phyloP scores from a whole-genome alignment of 2,797 vertebrate genomes.

The Heteromormyrus szaboi region DNA sequence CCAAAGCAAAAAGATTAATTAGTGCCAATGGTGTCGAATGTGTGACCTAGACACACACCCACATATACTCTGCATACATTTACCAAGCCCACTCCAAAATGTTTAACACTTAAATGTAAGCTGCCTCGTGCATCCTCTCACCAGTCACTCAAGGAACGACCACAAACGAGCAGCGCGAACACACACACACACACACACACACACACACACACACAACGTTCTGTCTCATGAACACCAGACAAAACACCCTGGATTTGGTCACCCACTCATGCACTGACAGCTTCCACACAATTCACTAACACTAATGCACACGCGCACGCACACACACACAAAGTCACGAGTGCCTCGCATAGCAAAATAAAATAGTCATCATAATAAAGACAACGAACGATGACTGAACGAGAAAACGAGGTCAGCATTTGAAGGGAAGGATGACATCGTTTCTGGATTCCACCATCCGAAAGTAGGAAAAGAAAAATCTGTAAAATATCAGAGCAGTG shows the following conservation, averaged over 20 bases:
- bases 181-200: conserved; percentile 27
- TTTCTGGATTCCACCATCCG: conserved; percentile 61
- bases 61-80: conserved; percentile 32
- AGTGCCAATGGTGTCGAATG: conserved; percentile 70
- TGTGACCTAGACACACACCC: conserved; percentile 44
- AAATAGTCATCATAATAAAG: conserved; percentile 56
- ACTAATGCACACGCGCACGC: conserved; percentile 53
- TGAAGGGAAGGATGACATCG: conserved; percentile 50
- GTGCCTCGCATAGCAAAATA: conserved; percentile 63
- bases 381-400: conserved; percentile 61
- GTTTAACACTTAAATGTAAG: conserved; percentile 50
- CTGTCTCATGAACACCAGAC: background rate
- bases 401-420: conserved; percentile 65
- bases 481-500: conserved; percentile 65
- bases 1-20: conserved; percentile 60
- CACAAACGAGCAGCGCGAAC: conserved; percentile 14
- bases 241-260: conserved; percentile 25
- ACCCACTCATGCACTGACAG: conserved; percentile 32
- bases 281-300: conserved; percentile 58
- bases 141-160: conserved; percentile 55
- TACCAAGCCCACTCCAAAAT: conserved; percentile 36
- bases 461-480: conserved; percentile 50
- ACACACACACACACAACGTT: conserved; percentile 23
- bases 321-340: conserved; percentile 50
- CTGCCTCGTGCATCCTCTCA: conserved; percentile 52